Conservation (phyloP, 2,113 vertebrate species). For the Malurus cyaneus region DNA sequence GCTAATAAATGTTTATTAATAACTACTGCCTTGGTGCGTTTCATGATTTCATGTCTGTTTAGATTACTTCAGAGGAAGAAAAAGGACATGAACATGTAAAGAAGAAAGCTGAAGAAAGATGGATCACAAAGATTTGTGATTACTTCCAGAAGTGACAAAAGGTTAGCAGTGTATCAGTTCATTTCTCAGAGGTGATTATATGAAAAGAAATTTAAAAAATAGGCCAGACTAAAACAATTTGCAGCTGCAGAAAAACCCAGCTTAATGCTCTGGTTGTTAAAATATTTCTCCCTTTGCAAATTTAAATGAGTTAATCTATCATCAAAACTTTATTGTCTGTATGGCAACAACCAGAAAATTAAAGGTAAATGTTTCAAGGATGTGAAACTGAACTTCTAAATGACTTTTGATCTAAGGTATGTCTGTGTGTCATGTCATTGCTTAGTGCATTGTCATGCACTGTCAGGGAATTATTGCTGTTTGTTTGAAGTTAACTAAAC, state of each 20-base stretch:
- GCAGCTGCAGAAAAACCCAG: not conserved
- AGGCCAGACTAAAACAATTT: not conserved
- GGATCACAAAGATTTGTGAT: not conserved
- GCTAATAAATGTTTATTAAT: constrained; percentile 64
- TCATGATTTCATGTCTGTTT: constrained; percentile 32
- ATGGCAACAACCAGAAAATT: not conserved
- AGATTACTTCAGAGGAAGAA: not conserved
- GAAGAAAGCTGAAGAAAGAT: not conserved
- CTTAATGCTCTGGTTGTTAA: not conserved
- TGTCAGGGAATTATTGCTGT: not conserved
- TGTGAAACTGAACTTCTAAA: not conserved
- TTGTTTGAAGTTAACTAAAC: not conserved
- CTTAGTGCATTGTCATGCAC: not conserved
- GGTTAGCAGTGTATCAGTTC: not conserved
- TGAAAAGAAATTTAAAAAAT: not conserved
- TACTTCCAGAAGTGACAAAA: constrained; percentile 3
- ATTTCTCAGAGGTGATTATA: not conserved
- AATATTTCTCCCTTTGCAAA: not conserved
- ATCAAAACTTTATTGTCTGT: not conserved
- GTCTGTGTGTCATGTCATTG: not conserved
- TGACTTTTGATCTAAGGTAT: not conserved
- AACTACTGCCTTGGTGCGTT: not conserved
- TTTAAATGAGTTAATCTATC: not conserved
- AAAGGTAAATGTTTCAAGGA: not conserved
- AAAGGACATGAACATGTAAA: not conserved